Conservation (phyloP, 2,113 vertebrate genomes). For the Boleophthalmus pectinirostris region DNA sequence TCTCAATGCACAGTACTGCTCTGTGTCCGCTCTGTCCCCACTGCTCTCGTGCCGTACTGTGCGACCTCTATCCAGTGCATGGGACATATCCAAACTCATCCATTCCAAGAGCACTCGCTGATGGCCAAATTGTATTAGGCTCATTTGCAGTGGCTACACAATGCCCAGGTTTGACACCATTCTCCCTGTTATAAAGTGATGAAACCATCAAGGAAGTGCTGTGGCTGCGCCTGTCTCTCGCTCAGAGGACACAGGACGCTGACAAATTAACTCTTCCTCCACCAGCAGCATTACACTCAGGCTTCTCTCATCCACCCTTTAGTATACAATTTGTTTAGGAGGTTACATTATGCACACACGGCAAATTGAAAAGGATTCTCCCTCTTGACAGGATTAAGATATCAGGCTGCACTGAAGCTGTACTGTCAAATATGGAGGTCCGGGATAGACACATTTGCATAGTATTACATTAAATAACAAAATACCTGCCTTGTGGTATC, state of each 20-base stretch:
- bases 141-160: conserved; percentile 77
- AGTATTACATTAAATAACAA: conserved; percentile 68
- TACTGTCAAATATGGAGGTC: conserved; percentile 37
- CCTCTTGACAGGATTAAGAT: conserved; percentile 71
- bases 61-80: conserved; percentile 63
- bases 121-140: conserved; percentile 74
- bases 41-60: conserved; percentile 15
- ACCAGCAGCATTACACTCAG: conserved; percentile 60
- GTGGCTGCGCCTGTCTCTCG: conserved; percentile 55
- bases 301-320: conserved; percentile 62
- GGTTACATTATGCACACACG: conserved; percentile 67
- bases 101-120: conserved; percentile 70
- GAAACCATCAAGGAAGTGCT: conserved; percentile 80
- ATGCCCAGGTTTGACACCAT: conserved; percentile 71
- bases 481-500: conserved; percentile 59
- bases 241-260: conserved; percentile 64
- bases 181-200: conserved; percentile 77
- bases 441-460: conserved; percentile 63
- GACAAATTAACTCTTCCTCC: conserved; percentile 74
- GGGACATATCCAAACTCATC: conserved; percentile 73
- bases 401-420: conserved; percentile 37
- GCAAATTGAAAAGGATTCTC: conserved; percentile 68
- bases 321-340: conserved; percentile 65
- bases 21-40: conserved; percentile 8
- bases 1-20: background rate